Evolutionary conservation across 2,888 invertebrate species (phyloP), one percentile per base, ranked within the genome.

Genomic region (Aelia acuminata): DNA sequence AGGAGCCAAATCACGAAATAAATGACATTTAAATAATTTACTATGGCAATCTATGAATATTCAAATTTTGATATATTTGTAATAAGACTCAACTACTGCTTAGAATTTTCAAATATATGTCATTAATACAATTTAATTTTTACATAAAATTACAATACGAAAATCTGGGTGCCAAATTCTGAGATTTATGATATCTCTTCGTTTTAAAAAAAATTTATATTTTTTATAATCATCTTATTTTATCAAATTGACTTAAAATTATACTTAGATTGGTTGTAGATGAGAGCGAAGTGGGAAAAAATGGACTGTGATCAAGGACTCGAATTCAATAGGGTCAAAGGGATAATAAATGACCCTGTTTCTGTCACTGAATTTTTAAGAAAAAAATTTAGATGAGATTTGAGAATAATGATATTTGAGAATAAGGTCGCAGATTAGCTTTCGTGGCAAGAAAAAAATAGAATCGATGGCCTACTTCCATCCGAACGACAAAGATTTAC

Each of bases 391-490:
- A 43, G 10, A 43, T 43, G 43, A 43, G 26, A 53, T 8, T n/a
- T 70, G 18, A 18, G 7, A 26, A 11, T 13, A n/a, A n/a, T 15
- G 26, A 35, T 70, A 70, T 31, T 70, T 70, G 31, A 35, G 63
- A 35, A 70, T 20, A 70, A 70, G 63, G 63, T 35, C 63, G 63
- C 63, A 35, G 63, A 70, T 70, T 70, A 70, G 63, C 4, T 57
- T n/a, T 26, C 26, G 3, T 3, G 5, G 22, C 5, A 26, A 70
- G 18, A 5, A 70, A 70, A 70, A 70, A 70, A 15, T 70, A 35
- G 18, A 70, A 70, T 70, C 63, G 63, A 70, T 70, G 63, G 15
- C 63, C 63, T 70, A 70, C 63, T 70, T 70, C 18, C 63, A 35
- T 35, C 63, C 35, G 18, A 35, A 20, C 15, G 15, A 35, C 31